Percentiles rank a stretch among this genome's conserved stretches.
These are phyloP conservation scores for Colostygia pectinataria DNA, from an alignment of 2,888 invertebrate species.

Conservation along the genomic window DNA sequence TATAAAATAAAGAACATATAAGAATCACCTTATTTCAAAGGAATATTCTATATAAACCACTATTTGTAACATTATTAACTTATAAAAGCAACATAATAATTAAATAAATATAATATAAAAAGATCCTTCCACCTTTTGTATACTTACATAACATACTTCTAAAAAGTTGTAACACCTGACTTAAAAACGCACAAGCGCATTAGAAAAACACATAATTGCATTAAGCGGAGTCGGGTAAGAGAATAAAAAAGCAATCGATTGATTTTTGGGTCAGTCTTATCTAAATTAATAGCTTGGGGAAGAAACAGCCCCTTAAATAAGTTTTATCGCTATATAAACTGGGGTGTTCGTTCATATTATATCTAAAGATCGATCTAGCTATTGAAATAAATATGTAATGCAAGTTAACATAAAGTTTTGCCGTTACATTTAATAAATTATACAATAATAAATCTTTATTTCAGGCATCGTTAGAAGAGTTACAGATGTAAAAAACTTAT, in stretches of 20 bases:
- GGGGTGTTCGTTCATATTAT: neutral
- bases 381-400: neutral
- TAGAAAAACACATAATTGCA: constrained; percentile 57
- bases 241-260: constrained; percentile 58
- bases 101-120: constrained; percentile 1
- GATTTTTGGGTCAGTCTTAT: constrained; percentile 66
- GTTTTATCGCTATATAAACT: neutral
- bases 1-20: neutral
- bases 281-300: constrained; percentile 60
- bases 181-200: constrained; percentile 39
- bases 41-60: no score
- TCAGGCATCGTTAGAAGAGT: no score
- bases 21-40: no score
- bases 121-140: constrained; percentile 21
- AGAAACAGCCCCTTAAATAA: constrained; percentile 11
- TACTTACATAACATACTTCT: constrained; percentile 7
- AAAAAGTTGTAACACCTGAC: constrained; percentile 35
- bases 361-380: neutral
- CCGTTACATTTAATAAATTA: no score
- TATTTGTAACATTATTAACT: no score
- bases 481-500: no score
- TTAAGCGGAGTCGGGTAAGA: constrained; percentile 42
- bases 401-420: no score
- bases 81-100: constrained; percentile 7
- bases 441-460: no score